A percentile compares a stretch with the other conserved stretches of the same genome.
Conservation (phyloP, 2,888 invertebrate species). For the Periphyllus acericola region DNA sequence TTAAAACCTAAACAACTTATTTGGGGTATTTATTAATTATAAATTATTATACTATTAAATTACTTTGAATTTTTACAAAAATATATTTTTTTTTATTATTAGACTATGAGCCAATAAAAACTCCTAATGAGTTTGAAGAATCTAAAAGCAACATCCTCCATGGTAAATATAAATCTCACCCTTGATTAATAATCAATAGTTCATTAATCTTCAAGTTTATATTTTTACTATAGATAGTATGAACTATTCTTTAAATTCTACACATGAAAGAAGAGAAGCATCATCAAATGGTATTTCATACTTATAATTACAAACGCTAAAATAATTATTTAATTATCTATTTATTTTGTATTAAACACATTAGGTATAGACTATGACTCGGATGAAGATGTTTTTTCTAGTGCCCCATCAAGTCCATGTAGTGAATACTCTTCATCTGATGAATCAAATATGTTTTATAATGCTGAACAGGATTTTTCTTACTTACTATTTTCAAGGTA, state of each 20-base stretch:
- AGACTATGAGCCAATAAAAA: slow-evolving; percentile 13
- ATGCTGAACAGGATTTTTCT: slow-evolving; percentile 38
- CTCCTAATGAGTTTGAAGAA: not conserved
- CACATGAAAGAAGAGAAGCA: not conserved
- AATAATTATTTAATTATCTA: not conserved
- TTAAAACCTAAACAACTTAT: slow-evolving; percentile 53
- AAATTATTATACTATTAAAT: not conserved
- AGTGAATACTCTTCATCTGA: slow-evolving; percentile 53
- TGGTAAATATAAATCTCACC: slow-evolving; percentile 8
- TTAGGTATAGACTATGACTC: slow-evolving; percentile 9
- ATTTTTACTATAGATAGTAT: not conserved
- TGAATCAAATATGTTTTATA: slow-evolving; percentile 28
- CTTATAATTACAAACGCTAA: not conserved
- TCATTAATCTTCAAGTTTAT: not conserved
- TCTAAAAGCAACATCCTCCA: not conserved
- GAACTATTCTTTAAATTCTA: not conserved
- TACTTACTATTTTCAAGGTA: slow-evolving; percentile 44
- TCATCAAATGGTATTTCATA: slow-evolving; percentile 14
- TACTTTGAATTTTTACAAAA: not conserved
- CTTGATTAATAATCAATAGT: too few species aligned
- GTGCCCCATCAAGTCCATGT: slow-evolving; percentile 47
- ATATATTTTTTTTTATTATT: not conserved
- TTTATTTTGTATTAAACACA: not conserved
- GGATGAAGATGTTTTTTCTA: slow-evolving; percentile 41
- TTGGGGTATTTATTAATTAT: slow-evolving; percentile 27